Evolutionary conservation across 37 sponge, comb jelly and placozoan species (phyloP).

Genomic region (Beroe ovata): DNA sequence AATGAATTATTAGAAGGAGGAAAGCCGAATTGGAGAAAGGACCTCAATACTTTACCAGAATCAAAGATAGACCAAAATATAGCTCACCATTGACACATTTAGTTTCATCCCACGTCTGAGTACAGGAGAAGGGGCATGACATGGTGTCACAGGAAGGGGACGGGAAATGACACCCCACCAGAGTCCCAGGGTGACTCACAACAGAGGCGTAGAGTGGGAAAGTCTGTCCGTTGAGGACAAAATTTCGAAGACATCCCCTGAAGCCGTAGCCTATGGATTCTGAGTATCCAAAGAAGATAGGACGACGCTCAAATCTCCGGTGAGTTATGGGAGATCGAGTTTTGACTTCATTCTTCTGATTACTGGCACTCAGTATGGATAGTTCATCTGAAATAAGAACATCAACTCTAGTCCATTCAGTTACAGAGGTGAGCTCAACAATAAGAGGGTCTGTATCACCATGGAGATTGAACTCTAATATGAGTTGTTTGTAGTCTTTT

Average conservation of each 20-base stretch:
- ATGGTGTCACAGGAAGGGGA: background rate
- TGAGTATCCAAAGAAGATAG: background rate
- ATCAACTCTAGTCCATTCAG: background rate
- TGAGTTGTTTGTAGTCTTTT: slow-evolving; percentile 62
- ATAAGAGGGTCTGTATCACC: background rate
- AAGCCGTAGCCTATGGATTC: background rate
- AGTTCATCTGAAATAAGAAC: background rate
- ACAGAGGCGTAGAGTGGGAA: background rate
- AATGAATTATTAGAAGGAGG: too few species aligned
- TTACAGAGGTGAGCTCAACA: background rate
- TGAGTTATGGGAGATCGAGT: background rate
- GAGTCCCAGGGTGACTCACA: background rate
- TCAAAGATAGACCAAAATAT: too few species aligned
- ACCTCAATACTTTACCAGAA: too few species aligned
- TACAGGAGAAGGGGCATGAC: slow-evolving; percentile 21
- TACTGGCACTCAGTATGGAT: background rate
- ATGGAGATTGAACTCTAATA: slow-evolving; percentile 19
- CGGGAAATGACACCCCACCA: background rate
- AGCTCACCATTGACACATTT: slow-evolving; percentile 24
- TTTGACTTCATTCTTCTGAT: background rate
- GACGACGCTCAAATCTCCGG: background rate
- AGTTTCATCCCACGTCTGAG: slow-evolving; percentile 39
- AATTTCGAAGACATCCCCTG: slow-evolving; percentile 3
- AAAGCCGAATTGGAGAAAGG: too few species aligned
- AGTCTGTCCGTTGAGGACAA: background rate